Evolutionary conservation across 2,797 vertebrate genomes (phyloP), one percentile per base, ranked within the genome.

Genomic region (Acanthurus lineatus): DNA sequence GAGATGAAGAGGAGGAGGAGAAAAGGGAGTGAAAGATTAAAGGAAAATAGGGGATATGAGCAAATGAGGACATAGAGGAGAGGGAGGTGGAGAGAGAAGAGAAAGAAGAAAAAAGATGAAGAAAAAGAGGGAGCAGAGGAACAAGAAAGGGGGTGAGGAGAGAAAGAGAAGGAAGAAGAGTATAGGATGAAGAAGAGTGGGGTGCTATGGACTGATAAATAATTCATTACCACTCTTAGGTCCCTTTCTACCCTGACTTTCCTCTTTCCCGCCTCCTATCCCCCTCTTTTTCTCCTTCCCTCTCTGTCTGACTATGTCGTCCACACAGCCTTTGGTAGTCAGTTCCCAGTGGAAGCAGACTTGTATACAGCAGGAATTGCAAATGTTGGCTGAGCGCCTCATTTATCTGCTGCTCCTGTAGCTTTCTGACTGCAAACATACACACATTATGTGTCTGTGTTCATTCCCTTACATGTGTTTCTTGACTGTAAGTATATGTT

Each of bases 191-290:
- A 59, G 69, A 71, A 63, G 73, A 77, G 70, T 74, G 74, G 60
- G 59, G 79, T 77, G 66, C 59, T 48, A 42, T 58, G 63, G 82
- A 88, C 73, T 78, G 61, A 91, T 94, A 88, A 92, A 94, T 95
- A 92, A 94, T 95, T 81, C 83, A 94, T 90, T 47, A 42, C 20
- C 70, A 77, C 82, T 89, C 79, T 83, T 78, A 49, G 81, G 86
- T 89, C 81, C 59, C 72, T 75, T 68, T 75, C 79, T 85, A 73
- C 63, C 71, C 69, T 20, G 74, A 76, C 76, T 59, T 83, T 76
- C 59, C 64, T 67, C 66, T 76, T 60, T 58, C 48, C 67, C 61
- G 16, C 68, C 69, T 81, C 77, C 28, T 54, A 49, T 28, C 19
- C 47, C 62, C 44, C 38, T 49, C 15, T 47, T 57, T 54, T 57